These are phyloP conservation scores for Ailurus styani DNA, from an alignment of 2,113 vertebrate species.

Conservation along the genomic window DNA sequence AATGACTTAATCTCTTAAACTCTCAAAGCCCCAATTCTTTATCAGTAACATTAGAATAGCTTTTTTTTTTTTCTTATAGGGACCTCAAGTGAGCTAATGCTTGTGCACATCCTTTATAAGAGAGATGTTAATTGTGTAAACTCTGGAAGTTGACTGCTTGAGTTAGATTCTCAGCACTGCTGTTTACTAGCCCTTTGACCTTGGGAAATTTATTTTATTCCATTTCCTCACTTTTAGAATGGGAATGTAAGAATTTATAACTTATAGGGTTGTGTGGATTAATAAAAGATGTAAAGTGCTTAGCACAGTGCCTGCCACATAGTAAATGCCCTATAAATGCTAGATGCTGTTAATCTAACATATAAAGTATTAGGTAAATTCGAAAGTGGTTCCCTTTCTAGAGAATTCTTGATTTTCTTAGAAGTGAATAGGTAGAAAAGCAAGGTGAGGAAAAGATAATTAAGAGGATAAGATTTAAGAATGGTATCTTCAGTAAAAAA, in stretches of 20 bases:
- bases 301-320: background rate
- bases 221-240: background rate
- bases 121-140: background rate
- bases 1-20: background rate
- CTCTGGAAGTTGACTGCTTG: background rate
- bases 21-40: background rate
- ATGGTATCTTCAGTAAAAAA: background rate
- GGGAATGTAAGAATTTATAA: background rate
- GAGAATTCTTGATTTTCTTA: constrained; percentile 46
- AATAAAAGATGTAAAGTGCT: background rate
- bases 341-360: background rate
- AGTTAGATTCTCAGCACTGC: background rate
- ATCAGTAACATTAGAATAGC: background rate
- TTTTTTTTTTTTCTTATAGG: background rate
- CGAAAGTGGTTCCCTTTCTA: background rate
- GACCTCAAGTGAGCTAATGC: background rate
- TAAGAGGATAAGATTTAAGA: background rate
- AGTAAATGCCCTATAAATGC: background rate
- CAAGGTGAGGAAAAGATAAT: background rate
- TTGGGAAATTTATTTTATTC: background rate
- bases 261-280: background rate
- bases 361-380: background rate
- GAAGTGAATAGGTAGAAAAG: background rate
- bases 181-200: background rate
- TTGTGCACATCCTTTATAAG: background rate